Evolutionary conservation across 2,888 invertebrate species (phyloP), one percentile per base, ranked within the genome.

Genomic region (Patella caerulea): DNA sequence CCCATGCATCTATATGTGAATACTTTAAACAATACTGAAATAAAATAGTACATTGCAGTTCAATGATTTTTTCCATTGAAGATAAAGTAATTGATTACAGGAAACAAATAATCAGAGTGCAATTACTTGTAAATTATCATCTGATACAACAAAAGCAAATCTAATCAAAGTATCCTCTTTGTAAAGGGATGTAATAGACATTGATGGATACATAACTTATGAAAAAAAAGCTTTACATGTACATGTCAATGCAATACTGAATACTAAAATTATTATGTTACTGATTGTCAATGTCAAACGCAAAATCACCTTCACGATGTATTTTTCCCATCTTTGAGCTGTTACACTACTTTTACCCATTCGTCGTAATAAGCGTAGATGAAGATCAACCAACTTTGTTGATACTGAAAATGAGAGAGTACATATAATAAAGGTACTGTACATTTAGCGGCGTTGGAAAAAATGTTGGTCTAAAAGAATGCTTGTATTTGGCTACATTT

Each of bases 1-100:
- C 98, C 97, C 97, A 97, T 78, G 96, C 97, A 94, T 98, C 98
- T 89, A 97, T 96, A 83, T 95, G 95, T 83, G 95, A 95, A 89
- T 97, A 97, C 74, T 95, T 95, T 90, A 97, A 96, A 92, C 97
- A 97, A 92, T 98, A 96, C 93, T 92, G 87, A 69, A 88, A 85
- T 71, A 71, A 78, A 74, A 77, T 4, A 56, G 56, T 9, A 45
- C 45, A 45, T 45, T 45, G 45, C 45, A 45, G 7, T 7, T 45
- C 9, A 9, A 72, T 15, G 12, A 72, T 2, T 69, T 74, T 45
- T 7, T 45, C 9, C 45, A 45, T 45, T 45, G 1, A 7, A 0
- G 45, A 45, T 45, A 45, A 45, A 9, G 45, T 45, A 45, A 7
- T 9, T 45, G 45, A 45, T 45, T 45, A 9, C 45, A 45, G 9